Percentiles rank a stretch among this genome's conserved stretches.
These are phyloP conservation scores for Matsumurasca onukii DNA, from an alignment of 1,140 invertebrate species.

Conservation along the genomic window DNA sequence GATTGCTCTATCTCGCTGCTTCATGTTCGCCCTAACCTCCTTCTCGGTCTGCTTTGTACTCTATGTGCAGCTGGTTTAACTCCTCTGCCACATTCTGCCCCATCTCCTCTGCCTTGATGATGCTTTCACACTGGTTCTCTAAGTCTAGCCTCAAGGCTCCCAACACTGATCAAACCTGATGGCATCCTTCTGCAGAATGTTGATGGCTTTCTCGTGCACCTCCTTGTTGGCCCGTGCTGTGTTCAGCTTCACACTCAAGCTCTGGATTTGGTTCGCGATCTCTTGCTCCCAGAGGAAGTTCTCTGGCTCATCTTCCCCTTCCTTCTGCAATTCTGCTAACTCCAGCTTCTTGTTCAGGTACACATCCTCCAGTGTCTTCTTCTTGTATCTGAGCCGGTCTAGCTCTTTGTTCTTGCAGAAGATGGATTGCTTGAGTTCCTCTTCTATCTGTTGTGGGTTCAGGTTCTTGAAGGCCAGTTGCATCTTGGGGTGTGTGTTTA, in stretches of 20 bases:
- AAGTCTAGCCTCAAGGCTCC: conserved; percentile 56
- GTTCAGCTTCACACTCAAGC: conserved; percentile 10
- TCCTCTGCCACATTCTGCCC: conserved; percentile 63
- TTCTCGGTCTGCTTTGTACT: conserved; percentile 54
- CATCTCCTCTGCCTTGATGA: conserved; percentile 58
- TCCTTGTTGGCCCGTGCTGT: neutral
- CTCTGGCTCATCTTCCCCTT: neutral
- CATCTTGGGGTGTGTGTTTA: conserved; percentile 55
- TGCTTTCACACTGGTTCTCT: conserved; percentile 55
- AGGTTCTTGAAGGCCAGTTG: conserved; percentile 58
- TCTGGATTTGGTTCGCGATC: conserved; percentile 17
- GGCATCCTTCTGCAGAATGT: conserved; percentile 17
- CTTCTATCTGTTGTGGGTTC: conserved; percentile 43
- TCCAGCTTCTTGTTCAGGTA: conserved; percentile 5
- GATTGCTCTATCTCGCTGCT: conserved; percentile 53
- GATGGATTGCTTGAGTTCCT: conserved; percentile 25
- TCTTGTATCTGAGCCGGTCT: conserved; percentile 20
- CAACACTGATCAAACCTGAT: conserved; percentile 58
- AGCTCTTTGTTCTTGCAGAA: conserved; percentile 29
- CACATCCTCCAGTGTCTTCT: conserved; percentile 9
- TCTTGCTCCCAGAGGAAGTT: conserved; percentile 9
- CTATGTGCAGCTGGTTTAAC: conserved; percentile 57
- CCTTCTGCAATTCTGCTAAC: neutral
- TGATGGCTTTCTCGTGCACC: neutral
- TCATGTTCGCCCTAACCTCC: conserved; percentile 60